Conservation (phyloP, 2,797 vertebrate genomes). For the Acanthiza pusilla region DNA sequence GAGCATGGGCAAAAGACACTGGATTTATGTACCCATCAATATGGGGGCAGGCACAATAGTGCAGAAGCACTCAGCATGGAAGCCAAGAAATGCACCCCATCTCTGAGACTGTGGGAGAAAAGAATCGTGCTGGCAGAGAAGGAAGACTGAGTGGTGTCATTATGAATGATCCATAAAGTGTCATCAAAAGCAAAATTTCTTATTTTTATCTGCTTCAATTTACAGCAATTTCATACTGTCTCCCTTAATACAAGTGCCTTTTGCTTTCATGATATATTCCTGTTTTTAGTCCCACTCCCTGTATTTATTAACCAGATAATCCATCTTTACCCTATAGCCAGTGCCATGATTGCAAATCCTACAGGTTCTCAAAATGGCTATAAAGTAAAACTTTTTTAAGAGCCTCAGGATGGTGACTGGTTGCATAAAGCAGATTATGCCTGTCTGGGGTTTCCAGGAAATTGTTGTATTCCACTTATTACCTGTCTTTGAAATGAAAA, state of each 20-base stretch:
- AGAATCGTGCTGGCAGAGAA: not conserved
- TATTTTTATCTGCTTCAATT: not conserved
- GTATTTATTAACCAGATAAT: constrained; percentile 69
- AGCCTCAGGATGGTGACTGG: constrained; percentile 58
- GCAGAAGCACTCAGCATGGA: not conserved
- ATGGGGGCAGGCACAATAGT: not conserved
- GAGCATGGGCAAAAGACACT: not conserved
- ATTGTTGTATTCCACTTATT: constrained; percentile 73
- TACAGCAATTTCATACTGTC: not conserved
- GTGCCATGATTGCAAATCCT: constrained; percentile 56
- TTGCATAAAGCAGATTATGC: constrained; percentile 67
- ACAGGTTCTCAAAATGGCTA: constrained; percentile 42
- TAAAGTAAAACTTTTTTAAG: constrained; percentile 71
- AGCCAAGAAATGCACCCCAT: not conserved
- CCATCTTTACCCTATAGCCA: constrained; percentile 48
- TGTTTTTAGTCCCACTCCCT: constrained; percentile 6
- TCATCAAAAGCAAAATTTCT: not conserved
- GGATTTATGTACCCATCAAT: not conserved
- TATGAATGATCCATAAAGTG: not conserved
- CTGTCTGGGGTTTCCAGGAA: constrained; percentile 68
- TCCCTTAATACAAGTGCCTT: constrained; percentile 1
- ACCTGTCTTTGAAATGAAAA: constrained; percentile 78
- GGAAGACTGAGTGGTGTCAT: not conserved
- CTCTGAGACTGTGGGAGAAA: not conserved
- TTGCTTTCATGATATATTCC: constrained; percentile 42